phyloP scores from a whole-genome alignment of 2,888 invertebrate species.

The Oscheius myriophilus region DNA sequence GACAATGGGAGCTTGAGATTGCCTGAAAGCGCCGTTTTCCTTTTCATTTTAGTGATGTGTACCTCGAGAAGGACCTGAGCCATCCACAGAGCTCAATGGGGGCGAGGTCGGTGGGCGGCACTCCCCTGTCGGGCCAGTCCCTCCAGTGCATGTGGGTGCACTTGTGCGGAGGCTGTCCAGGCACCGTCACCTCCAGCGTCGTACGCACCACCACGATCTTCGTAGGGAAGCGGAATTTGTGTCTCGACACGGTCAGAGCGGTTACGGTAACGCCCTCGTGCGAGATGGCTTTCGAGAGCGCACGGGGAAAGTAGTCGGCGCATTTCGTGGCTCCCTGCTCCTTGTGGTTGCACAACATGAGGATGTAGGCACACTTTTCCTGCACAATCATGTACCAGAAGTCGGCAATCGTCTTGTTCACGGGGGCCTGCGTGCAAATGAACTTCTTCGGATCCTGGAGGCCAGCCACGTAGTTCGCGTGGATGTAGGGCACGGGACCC shows the following conservation, averaged over 20 bases:
- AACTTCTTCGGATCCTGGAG: conserved; percentile 7
- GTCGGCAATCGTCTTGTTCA: conserved; percentile 12
- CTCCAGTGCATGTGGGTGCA: conserved; percentile 7
- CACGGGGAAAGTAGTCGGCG: conserved; percentile 14
- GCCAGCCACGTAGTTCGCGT: conserved; percentile 27
- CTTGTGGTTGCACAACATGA: conserved; percentile 27
- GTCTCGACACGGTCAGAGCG: not conserved
- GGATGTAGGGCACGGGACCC: conserved; percentile 23
- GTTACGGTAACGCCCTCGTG: conserved; percentile 1
- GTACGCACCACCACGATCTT: not conserved
- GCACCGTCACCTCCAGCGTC: not conserved
- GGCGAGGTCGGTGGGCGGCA: conserved; percentile 15
- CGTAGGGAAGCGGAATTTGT: conserved; percentile 1
- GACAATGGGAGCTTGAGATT: conserved; percentile 27
- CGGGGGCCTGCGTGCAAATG: conserved; percentile 32
- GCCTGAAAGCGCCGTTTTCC: too few species aligned
- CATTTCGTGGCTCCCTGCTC: conserved; percentile 21
- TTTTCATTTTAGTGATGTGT: too few species aligned
- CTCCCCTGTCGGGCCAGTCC: conserved; percentile 27
- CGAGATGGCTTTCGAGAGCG: not conserved
- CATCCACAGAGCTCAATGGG: conserved; percentile 15
- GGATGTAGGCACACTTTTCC: conserved; percentile 7
- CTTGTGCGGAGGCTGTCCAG: not conserved
- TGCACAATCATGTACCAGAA: conserved; percentile 32
- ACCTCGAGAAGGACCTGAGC: not conserved